Base-by-base conservation (phyloP, 2,888 invertebrate genomes). In the Diarsia brunnea region DNA sequence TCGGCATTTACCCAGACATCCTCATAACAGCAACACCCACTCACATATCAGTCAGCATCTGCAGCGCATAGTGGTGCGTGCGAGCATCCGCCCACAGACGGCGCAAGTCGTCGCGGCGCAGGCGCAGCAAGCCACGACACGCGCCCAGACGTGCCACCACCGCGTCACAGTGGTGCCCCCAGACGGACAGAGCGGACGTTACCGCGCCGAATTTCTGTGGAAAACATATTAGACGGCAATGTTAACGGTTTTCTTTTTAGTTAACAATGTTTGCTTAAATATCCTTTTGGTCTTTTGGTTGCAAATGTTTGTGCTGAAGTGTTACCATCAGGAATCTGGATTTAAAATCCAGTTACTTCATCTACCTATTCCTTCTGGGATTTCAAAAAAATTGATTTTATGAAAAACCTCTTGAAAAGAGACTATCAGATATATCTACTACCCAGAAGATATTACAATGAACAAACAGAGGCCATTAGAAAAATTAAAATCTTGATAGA, bases 71-170 rank as follows among this genome's bases (percentile, higher is more conserved):
- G 91, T 99, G 99, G 91, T 99, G 99, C 90, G 99, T 99, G n/a
- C 99, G 97, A 1, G 99, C 99, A 93, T 99, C 99, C 11, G 98
- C 97, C 99, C 99, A 99, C 74, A 99, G 97, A 85, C 99, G 98
- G 89, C 98, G 98, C 78, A 99, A 96, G 92, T 99, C 99, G 90
- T 99, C 99, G 55, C 99, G 97, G 73, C 99, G 98, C 93, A 99
- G 98, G 81, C 99, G 98, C 80, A 99, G 95, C 73, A 99, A 95
- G 49, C 95, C 94, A 10, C 96, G 92, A 61, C 96, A 96, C 0
- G 96, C 96, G 0, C 94, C 92, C 12, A 97, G 90, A 0, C 96
- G 89, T 0, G 95, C 95, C 4, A 93, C 92, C 0, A 95, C 94
- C 0, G 95, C 95, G 21, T 95, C 94, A 43, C 95, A 93, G 81